Base-by-base conservation (phyloP, 2,888 invertebrate species). In the Eilema griseolum region DNA sequence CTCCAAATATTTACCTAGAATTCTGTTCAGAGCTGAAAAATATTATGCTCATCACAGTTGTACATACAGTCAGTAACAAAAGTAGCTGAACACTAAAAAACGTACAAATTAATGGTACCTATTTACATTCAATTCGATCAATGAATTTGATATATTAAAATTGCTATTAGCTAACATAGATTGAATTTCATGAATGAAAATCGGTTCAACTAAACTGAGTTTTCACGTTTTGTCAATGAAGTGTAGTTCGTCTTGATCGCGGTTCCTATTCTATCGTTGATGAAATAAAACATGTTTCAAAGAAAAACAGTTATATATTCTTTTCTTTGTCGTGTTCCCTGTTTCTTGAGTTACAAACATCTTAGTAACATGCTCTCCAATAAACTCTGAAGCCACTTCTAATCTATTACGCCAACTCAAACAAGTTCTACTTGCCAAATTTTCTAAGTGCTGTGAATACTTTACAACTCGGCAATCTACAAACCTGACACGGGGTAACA, bases 401-500 rank as follows among this genome's bases (percentile, higher is more conserved):
- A 62, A 62, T 37, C 14, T 37, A 37, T 23, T 24, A 37, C 24
- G 37, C 16, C 28, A 62, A 0, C 16, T 14, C 7, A 24, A 62
- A 37, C 14, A 37, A 16, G 16, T 41, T 60, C n/a, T n/a, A 59
- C 7, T 46, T 61, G 46, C 23, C 56, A 56, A 60, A 56, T 57
- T 65, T 67, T 67, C 24, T 31, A 65, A 76, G 31, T 64, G 64
- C 14, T 60, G 61, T 61, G 64, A 57, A 57, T 23, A 57, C 41
- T 69, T 68, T 59, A 60, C 67, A 46, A 46, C 67, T 74, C 31
- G 57, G 69, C 70, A 78, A 71, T 65, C 61, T 31, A 61, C 23
- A 12, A 70, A 75, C 70, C 74, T 73, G 71, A 60, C 57, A 60
- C 37, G 26, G 59, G 77, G 71, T 76, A 70, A 77, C 74, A 67